Base-by-base conservation (phyloP, 2,113 vertebrate species). In the Origma solitaria region DNA sequence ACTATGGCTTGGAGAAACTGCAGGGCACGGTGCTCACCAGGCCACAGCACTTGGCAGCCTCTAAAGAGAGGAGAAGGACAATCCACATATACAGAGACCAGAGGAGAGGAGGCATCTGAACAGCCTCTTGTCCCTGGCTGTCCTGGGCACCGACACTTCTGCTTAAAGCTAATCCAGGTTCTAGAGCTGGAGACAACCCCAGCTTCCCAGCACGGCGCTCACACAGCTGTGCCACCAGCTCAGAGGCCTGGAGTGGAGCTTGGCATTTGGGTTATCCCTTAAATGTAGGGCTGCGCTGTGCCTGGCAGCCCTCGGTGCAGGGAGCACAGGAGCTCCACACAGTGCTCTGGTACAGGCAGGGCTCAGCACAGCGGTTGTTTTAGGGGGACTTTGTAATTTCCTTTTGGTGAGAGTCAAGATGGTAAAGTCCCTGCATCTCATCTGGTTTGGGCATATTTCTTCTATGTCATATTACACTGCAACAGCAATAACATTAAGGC, bases 291-390 rank as follows among this genome's bases (percentile, higher is more conserved):
- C 38, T 58, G 56, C 2, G 0, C n/a, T 18, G 38, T 56, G 45
- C 15, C 51, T 25, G 35, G 60, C 45, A 66, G 17, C 10, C 40
- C 21, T 14, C 3, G 0, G 40, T 23, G 45, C 0, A 1, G 27
- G 24, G 66, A 24, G 31, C 61, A 31, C 53, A n/a, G 38, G 27
- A 50, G 85, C 44, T 10, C 31, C 65, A 31, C 35, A 8, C 45
- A 10, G 38, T 33, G 38, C 6, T 64, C 65, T 62, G 24, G 18
- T 9, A 3, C 24, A 64, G 58, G 33, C 38, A 66, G 60, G 65
- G 61, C 77, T 78, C 88, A 42, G 70, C 44, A 47, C 64, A 64
- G 65, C 15, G 0, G 37, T 17, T 75, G 23, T 18, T 76, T 14
- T 3, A n/a, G 47, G 44, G 24, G 31, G 90, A 12, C 30, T 57